Conservation (phyloP, 2,888 invertebrate species). For the Sminthurides aquaticus region DNA sequence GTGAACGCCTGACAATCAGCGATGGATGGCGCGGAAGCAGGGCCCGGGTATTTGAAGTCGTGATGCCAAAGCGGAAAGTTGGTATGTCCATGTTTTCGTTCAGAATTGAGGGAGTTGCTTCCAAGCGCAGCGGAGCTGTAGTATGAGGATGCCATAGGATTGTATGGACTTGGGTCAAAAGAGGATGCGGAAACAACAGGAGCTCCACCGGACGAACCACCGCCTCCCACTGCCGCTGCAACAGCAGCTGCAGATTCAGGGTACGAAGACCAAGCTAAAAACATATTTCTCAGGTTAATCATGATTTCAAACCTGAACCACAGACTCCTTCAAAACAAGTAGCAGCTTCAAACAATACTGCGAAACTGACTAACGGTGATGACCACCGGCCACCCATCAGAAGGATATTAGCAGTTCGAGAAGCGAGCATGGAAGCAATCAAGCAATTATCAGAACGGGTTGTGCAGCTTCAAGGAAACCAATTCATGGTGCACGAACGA, state of each 20-base stretch:
- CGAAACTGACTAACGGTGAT: too few species aligned
- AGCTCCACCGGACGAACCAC: constrained; percentile 28
- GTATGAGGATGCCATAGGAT: constrained; percentile 35
- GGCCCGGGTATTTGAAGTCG: constrained; percentile 40
- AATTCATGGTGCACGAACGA: too few species aligned
- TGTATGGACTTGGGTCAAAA: constrained; percentile 21
- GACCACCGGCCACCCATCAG: too few species aligned
- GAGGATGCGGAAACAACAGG: constrained; percentile 31
- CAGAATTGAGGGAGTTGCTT: constrained; percentile 18
- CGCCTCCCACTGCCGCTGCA: constrained; percentile 25
- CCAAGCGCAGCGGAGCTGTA: constrained; percentile 37
- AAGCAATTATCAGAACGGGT: too few species aligned
- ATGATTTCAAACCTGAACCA: too few species aligned
- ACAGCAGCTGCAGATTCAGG: constrained; percentile 30
- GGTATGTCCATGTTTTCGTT: constrained; percentile 36
- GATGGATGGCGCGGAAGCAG: constrained; percentile 23
- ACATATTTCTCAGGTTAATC: too few species aligned
- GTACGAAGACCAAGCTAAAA: constrained; percentile 39
- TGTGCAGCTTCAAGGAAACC: too few species aligned
- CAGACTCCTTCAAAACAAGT: too few species aligned
- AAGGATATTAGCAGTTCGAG: too few species aligned
- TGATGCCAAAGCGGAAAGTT: constrained; percentile 38
- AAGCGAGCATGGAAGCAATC: too few species aligned
- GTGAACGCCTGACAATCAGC: constrained; percentile 41
- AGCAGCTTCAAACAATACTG: too few species aligned